Evolutionary conservation across 2,113 vertebrate genomes (phyloP), one percentile per base, ranked within the genome.

Genomic region (Mirza zaza): DNA sequence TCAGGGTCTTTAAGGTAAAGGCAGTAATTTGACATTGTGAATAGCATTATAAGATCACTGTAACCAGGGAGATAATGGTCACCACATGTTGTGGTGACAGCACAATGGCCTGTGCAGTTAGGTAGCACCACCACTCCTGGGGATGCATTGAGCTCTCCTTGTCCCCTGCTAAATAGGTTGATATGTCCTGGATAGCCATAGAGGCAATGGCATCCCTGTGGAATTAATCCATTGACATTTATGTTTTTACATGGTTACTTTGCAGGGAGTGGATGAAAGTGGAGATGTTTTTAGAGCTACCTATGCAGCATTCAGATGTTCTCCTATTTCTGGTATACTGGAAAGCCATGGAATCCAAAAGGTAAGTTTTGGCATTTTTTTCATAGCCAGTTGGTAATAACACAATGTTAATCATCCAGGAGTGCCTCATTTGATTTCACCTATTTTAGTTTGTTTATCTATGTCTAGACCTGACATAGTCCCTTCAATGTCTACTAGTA

Each of bases 271-370:
- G 76, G 99, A 99, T 98, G 98, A 98, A 94, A 99, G 97, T 85
- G 99, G 98, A 87, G 98, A 98, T 84, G 99, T 99, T 80, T 99
- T 98, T 95, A 99, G 99, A 84, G 99, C 99, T 87, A 99, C 99
- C 27, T 99, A 99, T 97, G 98, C 99, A 0, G 99, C 99, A 52
- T 99, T 99, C 87, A 99, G 98, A 92, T 99, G 99, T 97, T 99
- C 98, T 80, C 98, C 85, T 93, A 96, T 99, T 91, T 99, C 99
- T 48, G 99, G 99, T 45, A 98, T 93, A 32, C 98, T 99, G 27
- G 98, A 99, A 97, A 98, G 97, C 48, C 95, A 97, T 5, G 97
- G 98, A 94, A 98, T 98, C 95, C 98, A 99, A 76, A 99, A 99
- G 99, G 99, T 99, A 98, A 98, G 86, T 55, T 71, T 52, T 68